These are phyloP conservation scores for Lophotis ruficrista DNA, from an alignment of 2,113 vertebrate genomes.

Conservation along the genomic window DNA sequence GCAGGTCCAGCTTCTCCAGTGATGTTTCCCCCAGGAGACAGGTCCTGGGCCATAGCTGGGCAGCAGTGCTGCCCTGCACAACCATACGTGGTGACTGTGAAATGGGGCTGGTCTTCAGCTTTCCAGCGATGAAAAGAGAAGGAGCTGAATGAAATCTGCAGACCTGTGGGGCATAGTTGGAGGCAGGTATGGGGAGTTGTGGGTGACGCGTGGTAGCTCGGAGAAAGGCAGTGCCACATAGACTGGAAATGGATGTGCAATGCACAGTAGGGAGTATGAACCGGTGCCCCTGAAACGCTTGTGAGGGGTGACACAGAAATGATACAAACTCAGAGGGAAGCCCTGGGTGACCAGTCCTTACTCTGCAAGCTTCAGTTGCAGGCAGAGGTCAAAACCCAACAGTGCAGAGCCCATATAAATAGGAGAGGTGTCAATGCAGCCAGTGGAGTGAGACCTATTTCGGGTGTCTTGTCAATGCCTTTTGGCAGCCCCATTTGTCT, in stretches of 20 bases:
- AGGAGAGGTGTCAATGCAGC: background rate
- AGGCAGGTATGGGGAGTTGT: background rate
- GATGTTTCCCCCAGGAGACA: background rate
- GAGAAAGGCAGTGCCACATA: background rate
- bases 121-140: background rate
- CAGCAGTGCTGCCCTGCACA: background rate
- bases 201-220: background rate
- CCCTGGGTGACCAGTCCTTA: background rate
- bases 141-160: background rate
- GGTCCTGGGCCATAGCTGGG: background rate
- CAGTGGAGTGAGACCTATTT: background rate
- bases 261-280: background rate
- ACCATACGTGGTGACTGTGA: accelerated
- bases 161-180: background rate
- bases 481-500: background rate
- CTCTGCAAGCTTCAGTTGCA: background rate
- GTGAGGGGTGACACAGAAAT: background rate
- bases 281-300: accelerated
- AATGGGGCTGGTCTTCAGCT: background rate
- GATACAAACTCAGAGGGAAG: background rate
- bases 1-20: background rate
- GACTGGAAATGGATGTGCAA: accelerated
- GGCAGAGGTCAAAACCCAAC: background rate
- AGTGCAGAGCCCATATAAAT: background rate
- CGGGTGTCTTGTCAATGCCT: background rate